Evolutionary conservation across 2,113 vertebrate species (phyloP).

Genomic region (Syngnathoides biaculeatus): DNA sequence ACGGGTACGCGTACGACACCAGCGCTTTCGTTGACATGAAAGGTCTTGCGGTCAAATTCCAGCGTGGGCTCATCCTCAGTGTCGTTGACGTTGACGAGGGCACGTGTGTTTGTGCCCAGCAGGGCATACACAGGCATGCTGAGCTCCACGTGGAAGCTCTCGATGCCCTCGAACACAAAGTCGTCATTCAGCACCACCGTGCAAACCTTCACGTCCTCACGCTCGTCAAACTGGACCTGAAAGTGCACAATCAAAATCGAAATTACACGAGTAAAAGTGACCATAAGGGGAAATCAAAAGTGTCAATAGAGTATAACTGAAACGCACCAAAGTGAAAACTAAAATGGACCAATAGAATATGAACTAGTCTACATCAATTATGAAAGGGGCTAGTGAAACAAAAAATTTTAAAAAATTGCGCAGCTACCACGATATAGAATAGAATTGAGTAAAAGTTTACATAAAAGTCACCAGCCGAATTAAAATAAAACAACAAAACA

Average conservation of each 20-base stretch:
- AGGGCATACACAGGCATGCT: conserved; percentile 93
- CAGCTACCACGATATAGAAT: no score
- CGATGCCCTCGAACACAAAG: conserved; percentile 79
- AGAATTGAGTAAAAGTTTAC: no score
- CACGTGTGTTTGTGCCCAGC: conserved; percentile 78
- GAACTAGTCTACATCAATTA: neutral
- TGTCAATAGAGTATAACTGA: neutral
- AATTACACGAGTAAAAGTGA: no score
- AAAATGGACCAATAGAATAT: no score
- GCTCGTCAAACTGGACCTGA: conserved; percentile 96
- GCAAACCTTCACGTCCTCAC: conserved; percentile 91
- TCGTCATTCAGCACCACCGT: conserved; percentile 87
- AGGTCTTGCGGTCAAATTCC: conserved; percentile 86
- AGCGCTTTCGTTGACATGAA: conserved; percentile 82
- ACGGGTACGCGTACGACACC: conserved; percentile 80
- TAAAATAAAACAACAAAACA: no score
- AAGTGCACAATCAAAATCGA: neutral
- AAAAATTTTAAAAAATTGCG: no score
- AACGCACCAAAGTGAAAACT: neutral
- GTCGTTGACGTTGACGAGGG: conserved; percentile 81
- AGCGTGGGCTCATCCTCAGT: conserved; percentile 87
- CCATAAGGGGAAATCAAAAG: neutral
- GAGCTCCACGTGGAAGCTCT: conserved; percentile 88
- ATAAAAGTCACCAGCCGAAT: no score
- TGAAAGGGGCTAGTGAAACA: neutral